Evolutionary conservation across 1,140 invertebrate genomes (phyloP).

Genomic region (Euura lappo): DNA sequence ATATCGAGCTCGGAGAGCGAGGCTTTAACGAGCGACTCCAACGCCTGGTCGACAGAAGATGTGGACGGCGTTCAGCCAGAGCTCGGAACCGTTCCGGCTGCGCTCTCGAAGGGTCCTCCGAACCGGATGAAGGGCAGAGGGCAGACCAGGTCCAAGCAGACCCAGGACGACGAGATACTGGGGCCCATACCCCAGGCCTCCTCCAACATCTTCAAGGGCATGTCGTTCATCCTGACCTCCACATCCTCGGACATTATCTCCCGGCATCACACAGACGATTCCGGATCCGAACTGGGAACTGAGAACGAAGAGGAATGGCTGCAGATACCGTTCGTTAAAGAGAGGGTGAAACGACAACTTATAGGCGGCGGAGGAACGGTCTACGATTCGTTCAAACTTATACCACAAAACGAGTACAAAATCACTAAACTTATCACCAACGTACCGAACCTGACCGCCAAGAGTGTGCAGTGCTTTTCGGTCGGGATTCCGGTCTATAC

Average conservation of each 20-base stretch:
- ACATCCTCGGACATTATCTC: conserved; percentile 46
- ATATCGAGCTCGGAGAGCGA: conserved; percentile 25
- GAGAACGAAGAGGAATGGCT: conserved; percentile 61
- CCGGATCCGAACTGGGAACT: conserved; percentile 42
- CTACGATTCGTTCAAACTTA: conserved; percentile 64
- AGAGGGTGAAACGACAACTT: conserved; percentile 63
- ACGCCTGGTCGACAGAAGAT: conserved; percentile 21
- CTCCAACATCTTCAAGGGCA: conserved; percentile 60
- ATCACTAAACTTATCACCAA: conserved; percentile 64
- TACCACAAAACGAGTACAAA: conserved; percentile 62
- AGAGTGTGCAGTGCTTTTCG: conserved; percentile 64
- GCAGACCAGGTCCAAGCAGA: conserved; percentile 34
- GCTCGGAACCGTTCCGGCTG: conserved; percentile 54
- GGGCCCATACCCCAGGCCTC: conserved; percentile 62
- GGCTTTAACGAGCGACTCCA: conserved; percentile 28
- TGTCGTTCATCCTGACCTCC: conserved; percentile 65
- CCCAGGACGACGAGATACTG: conserved; percentile 52
- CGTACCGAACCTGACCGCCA: conserved; percentile 65
- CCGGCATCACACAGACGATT: conserved; percentile 37
- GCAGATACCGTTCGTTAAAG: conserved; percentile 62
- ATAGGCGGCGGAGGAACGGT: conserved; percentile 62
- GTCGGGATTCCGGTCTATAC: conserved; percentile 59
- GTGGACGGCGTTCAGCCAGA: conserved; percentile 62
- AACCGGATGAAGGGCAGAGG: conserved; percentile 42
- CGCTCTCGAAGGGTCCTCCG: conserved; percentile 33